phyloP scores from a whole-genome alignment of 2,113 vertebrate genomes.

The Cichladusa arquata region DNA sequence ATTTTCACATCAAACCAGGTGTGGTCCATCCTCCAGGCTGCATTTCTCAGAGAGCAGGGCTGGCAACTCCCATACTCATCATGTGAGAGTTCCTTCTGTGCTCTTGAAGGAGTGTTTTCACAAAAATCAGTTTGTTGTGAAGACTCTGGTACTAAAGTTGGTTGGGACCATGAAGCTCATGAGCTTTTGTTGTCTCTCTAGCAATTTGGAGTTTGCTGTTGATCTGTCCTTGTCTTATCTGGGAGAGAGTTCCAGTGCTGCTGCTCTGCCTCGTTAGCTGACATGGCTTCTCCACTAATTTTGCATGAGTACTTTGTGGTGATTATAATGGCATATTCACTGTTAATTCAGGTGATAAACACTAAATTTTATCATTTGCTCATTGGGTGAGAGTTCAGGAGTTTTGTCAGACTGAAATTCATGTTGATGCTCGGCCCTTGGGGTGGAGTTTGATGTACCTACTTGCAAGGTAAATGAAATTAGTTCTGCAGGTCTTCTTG shows the following conservation, averaged over 20 bases:
- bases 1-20: neutral
- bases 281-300: neutral
- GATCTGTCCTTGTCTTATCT: neutral
- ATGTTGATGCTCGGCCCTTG: fast-evolving
- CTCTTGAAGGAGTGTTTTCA: neutral
- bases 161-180: fast-evolving
- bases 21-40: neutral
- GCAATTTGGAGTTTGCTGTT: neutral
- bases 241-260: neutral
- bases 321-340: neutral
- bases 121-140: neutral
- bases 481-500: neutral
- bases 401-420: neutral
- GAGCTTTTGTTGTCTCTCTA: neutral
- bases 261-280: neutral
- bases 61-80: fast-evolving
- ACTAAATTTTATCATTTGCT: neutral
- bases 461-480: neutral
- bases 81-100: neutral
- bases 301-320: neutral
- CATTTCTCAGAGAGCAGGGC: neutral
- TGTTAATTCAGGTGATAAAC: neutral
- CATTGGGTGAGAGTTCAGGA: neutral
- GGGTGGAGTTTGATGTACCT: neutral
- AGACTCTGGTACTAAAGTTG: neutral